These are phyloP conservation scores for Cynaeus angustus DNA, from an alignment of 2,888 invertebrate species.

Conservation along the genomic window DNA sequence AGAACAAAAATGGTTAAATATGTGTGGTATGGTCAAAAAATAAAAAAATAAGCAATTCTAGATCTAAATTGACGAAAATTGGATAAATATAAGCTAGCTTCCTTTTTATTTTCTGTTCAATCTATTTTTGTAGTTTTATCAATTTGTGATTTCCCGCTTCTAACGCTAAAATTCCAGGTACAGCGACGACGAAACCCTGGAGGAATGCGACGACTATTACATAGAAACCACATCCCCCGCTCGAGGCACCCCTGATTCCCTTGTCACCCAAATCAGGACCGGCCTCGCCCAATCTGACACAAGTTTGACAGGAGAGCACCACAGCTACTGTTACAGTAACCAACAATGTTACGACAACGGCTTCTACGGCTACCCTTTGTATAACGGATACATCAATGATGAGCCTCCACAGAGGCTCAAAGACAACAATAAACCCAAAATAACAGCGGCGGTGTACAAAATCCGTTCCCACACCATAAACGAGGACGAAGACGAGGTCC, in stretches of 20 bases:
- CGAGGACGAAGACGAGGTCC: conserved; percentile 62
- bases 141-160: too few species aligned
- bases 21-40: too few species aligned
- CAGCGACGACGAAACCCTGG: conserved; percentile 66
- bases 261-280: conserved; percentile 71
- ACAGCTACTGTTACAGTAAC: conserved; percentile 86
- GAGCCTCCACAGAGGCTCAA: conserved; percentile 62
- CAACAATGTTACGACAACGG: conserved; percentile 86
- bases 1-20: too few species aligned
- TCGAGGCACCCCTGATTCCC: conserved; percentile 66
- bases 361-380: conserved; percentile 80
- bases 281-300: conserved; percentile 89
- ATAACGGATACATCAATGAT: conserved; percentile 75
- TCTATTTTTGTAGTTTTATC: too few species aligned
- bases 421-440: conserved; percentile 78
- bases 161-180: conserved; percentile 58
- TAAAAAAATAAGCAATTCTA: too few species aligned
- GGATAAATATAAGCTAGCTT: too few species aligned
- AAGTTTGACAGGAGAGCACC: conserved; percentile 81
- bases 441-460: conserved; percentile 82
- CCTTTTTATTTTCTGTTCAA: too few species aligned
- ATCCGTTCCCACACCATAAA: conserved; percentile 73
- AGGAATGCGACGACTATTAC: conserved; percentile 66
- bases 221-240: conserved; percentile 65
- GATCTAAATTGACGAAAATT: too few species aligned